phyloP scores from a whole-genome alignment of 2,797 vertebrate species.

The Adelosebastes latens region DNA sequence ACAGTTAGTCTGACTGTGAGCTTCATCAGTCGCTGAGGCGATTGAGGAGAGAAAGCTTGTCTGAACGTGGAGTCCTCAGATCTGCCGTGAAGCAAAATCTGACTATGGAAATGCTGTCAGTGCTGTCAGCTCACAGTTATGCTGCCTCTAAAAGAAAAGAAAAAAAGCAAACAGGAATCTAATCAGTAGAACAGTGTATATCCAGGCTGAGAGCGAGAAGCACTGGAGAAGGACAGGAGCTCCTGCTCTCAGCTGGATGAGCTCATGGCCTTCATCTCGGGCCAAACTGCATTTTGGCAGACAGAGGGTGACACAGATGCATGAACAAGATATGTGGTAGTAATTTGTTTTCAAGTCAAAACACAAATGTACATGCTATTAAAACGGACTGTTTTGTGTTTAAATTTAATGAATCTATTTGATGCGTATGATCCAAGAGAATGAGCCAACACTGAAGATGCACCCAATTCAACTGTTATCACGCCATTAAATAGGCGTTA shows the following conservation, averaged over 20 bases:
- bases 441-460: not conserved
- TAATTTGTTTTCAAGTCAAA: slow-evolving; percentile 40
- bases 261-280: slow-evolving; percentile 37
- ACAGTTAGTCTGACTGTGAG: slow-evolving; percentile 17
- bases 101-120: slow-evolving; percentile 10
- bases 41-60: not conserved
- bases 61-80: slow-evolving; percentile 5
- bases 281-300: slow-evolving; percentile 44
- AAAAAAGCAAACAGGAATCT: slow-evolving; percentile 36
- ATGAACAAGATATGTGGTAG: slow-evolving; percentile 19
- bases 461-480: too few species aligned
- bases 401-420: not conserved
- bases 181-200: slow-evolving; percentile 7
- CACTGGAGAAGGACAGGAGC: not conserved
- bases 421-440: not conserved
- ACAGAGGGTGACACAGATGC: slow-evolving; percentile 28
- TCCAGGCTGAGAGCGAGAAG: slow-evolving; percentile 3
- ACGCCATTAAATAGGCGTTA: too few species aligned
- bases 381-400: not conserved
- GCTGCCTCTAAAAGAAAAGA: not conserved
- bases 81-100: slow-evolving; percentile 29
- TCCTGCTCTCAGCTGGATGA: slow-evolving; percentile 36
- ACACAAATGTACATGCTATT: slow-evolving; percentile 4
- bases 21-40: not conserved
- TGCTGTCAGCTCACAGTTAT: slow-evolving; percentile 29